Conservation (phyloP, 2,888 invertebrate genomes). For the Teinopalpus imperialis region DNA sequence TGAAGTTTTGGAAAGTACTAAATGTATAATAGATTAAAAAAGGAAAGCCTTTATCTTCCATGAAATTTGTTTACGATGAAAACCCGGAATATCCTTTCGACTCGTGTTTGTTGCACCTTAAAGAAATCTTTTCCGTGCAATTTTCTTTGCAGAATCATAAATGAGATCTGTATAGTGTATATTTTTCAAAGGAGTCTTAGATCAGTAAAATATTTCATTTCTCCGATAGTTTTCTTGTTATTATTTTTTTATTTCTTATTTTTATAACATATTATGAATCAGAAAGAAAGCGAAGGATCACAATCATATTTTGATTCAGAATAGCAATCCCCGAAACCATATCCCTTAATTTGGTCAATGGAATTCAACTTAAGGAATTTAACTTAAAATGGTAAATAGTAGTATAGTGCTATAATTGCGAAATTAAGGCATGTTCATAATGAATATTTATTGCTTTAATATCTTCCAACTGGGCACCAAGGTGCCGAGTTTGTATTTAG, state of each 20-base stretch:
- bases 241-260: no score
- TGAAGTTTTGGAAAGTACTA: no score
- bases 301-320: no score
- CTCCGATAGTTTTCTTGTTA: slow-evolving; percentile 34
- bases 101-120: not conserved
- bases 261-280: no score
- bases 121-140: slow-evolving; percentile 1
- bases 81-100: not conserved
- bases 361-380: slow-evolving; percentile 55
- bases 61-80: not conserved
- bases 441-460: slow-evolving; percentile 80
- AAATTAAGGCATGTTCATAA: slow-evolving; percentile 78
- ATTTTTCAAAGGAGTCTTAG: slow-evolving; percentile 18
- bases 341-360: slow-evolving; percentile 14
- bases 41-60: no score
- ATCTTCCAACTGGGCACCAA: slow-evolving; percentile 62
- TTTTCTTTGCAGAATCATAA: slow-evolving; percentile 5
- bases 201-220: slow-evolving; percentile 3
- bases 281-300: no score
- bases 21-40: no score
- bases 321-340: no score
- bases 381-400: slow-evolving; percentile 72
- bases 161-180: slow-evolving; percentile 4
- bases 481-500: slow-evolving; percentile 42
- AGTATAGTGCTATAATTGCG: slow-evolving; percentile 68